Evolutionary conservation across 2,113 vertebrate species (phyloP).

Genomic region (Dunckerocampus dactyliophorus): DNA sequence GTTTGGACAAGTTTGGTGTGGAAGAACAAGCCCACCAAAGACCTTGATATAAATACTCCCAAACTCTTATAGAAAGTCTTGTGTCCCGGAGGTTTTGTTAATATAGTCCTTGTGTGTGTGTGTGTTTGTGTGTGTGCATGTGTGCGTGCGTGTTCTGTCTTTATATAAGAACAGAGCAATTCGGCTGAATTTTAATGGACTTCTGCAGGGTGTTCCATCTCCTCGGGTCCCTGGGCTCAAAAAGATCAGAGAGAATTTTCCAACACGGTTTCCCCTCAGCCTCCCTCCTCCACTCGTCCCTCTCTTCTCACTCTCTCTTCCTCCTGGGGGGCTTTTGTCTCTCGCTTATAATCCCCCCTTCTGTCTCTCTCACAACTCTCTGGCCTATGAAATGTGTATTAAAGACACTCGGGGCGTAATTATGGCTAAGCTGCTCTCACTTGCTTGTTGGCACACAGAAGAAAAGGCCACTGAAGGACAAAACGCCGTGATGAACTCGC

Average conservation of each 20-base stretch:
- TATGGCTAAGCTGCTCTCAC: slow-evolving; percentile 58
- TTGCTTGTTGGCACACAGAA: slow-evolving; percentile 50
- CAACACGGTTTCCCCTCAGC: slow-evolving; percentile 59
- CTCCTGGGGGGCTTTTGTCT: slow-evolving; percentile 53
- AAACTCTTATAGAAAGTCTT: too few relatives aligned
- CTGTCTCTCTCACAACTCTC: slow-evolving; percentile 43
- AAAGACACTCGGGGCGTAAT: slow-evolving; percentile 64
- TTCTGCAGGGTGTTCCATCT: slow-evolving; percentile 65
- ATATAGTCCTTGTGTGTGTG: neutral
- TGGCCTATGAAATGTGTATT: slow-evolving; percentile 62
- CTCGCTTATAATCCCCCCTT: slow-evolving; percentile 48
- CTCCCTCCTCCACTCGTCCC: slow-evolving; percentile 25
- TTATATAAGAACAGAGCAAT: slow-evolving; percentile 64
- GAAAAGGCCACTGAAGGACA: slow-evolving; percentile 51
- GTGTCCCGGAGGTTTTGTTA: too few relatives aligned
- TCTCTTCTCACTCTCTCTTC: slow-evolving; percentile 20
- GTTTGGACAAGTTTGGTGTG: too few relatives aligned
- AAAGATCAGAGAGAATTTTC: slow-evolving; percentile 73
- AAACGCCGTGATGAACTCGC: slow-evolving; percentile 52
- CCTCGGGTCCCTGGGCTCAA: slow-evolving; percentile 57
- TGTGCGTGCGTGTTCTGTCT: slow-evolving; percentile 36
- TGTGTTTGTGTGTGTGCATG: slow-evolving; percentile 19
- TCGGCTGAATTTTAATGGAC: slow-evolving; percentile 70
- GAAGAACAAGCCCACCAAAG: too few relatives aligned
- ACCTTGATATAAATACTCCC: too few relatives aligned